A percentile compares a stretch with the other conserved stretches of the same genome.
phyloP scores from a whole-genome alignment of 2,797 vertebrate genomes.

The Chelon auratus region DNA sequence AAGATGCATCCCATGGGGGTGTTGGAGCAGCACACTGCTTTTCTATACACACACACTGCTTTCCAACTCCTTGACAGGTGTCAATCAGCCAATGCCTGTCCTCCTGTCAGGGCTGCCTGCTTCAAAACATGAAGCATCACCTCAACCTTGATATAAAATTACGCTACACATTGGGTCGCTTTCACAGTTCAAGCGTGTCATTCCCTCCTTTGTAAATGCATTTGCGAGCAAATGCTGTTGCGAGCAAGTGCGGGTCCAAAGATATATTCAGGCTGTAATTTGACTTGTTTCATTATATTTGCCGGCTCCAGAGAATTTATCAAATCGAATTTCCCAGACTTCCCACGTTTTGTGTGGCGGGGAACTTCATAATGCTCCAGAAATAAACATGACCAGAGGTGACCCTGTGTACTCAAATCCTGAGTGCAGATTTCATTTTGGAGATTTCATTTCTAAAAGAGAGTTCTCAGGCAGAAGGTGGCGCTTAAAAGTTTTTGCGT shows the following conservation, averaged over 20 bases:
- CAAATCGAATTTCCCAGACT: constrained; percentile 42
- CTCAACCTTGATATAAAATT: constrained; percentile 9
- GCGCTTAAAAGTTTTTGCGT: too few species aligned
- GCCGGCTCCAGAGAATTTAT: constrained; percentile 20
- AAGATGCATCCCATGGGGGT: constrained; percentile 36
- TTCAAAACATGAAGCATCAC: not conserved
- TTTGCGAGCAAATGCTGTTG: constrained; percentile 33
- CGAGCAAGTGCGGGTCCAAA: constrained; percentile 2
- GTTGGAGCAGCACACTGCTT: not conserved
- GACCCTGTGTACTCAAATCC: not conserved
- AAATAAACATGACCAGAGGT: constrained; percentile 21
- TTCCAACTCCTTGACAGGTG: constrained; percentile 32
- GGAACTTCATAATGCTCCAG: constrained; percentile 26
- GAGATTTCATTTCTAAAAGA: not conserved
- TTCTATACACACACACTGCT: constrained; percentile 21
- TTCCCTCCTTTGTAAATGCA: constrained; percentile 10
- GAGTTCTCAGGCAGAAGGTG: not conserved
- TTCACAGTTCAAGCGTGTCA: constrained; percentile 1
- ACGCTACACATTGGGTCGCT: not conserved
- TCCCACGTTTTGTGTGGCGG: not conserved
- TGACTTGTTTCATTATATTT: constrained; percentile 46
- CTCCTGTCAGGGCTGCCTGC: constrained; percentile 14
- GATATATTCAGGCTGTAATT: constrained; percentile 29
- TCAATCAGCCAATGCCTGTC: constrained; percentile 19
- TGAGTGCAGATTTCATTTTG: not conserved